A percentile compares a stretch with the other conserved stretches of the same genome.
These are phyloP conservation scores for Drosophila repleta DNA, from an alignment of 1,140 invertebrate genomes.

Conservation along the genomic window DNA sequence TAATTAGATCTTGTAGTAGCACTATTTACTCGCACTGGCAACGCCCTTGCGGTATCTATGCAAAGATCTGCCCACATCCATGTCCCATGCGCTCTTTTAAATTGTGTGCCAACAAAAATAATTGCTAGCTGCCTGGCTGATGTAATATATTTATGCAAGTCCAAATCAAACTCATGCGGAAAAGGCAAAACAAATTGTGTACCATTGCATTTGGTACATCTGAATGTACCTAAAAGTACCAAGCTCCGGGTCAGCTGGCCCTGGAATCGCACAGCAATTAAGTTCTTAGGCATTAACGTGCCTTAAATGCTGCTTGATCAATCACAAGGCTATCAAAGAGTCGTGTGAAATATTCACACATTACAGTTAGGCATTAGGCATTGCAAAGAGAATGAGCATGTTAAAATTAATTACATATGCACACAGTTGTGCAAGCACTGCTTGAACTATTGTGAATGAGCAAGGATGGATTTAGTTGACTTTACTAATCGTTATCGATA, in stretches of 20 bases:
- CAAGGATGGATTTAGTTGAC: not conserved
- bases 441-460: constrained; percentile 14
- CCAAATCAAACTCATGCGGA: constrained; percentile 46
- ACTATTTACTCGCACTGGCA: constrained; percentile 33
- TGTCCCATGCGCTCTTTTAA: constrained; percentile 44
- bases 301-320: constrained; percentile 53
- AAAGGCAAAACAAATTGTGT: constrained; percentile 20
- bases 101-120: constrained; percentile 65
- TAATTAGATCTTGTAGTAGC: constrained; percentile 62
- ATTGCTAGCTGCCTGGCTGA: constrained; percentile 28
- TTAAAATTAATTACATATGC: not conserved
- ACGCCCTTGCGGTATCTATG: constrained; percentile 57
- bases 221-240: not conserved
- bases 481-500: not conserved
- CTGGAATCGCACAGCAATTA: constrained; percentile 68
- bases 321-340: constrained; percentile 46
- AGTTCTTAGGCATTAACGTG: constrained; percentile 57
- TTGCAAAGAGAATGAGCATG: constrained; percentile 31
- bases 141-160: constrained; percentile 52
- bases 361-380: constrained; percentile 47
- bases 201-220: not conserved
- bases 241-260: constrained; percentile 41
- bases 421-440: not conserved
- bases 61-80: constrained; percentile 41
- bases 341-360: constrained; percentile 72